Percentiles rank a stretch among this genome's conserved stretches.
Conservation (phyloP, 2,888 invertebrate species). For the Temnothorax unifasciatus region DNA sequence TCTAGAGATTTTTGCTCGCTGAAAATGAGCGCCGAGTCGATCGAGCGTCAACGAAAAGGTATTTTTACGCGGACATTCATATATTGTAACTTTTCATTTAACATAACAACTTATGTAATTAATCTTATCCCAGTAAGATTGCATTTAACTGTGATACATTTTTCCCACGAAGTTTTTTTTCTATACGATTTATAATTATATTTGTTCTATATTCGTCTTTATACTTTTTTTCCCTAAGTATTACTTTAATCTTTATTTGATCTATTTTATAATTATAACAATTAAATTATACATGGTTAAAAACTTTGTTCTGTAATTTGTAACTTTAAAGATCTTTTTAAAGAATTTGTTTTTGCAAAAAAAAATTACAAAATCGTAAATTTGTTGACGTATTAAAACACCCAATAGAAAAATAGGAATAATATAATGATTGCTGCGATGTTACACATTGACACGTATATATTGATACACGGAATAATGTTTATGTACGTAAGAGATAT, state of each 20-base stretch:
- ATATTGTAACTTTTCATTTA: conserved; percentile 23
- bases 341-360: no score
- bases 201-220: neutral
- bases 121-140: conserved; percentile 43
- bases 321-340: neutral
- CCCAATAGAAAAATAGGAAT: neutral
- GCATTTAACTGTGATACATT: conserved; percentile 69
- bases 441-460: conserved; percentile 11
- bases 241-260: conserved; percentile 2
- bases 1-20: no score
- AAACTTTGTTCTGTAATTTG: neutral
- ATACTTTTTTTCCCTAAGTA: neutral
- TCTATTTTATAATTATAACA: neutral
- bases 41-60: no score
- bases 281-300: neutral
- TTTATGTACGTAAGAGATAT: conserved; percentile 23
- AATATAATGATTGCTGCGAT: neutral
- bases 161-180: conserved; percentile 49
- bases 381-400: conserved; percentile 12
- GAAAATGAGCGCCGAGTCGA: no score
- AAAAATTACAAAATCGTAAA: neutral
- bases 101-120: conserved; percentile 28
- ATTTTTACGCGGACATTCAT: neutral
- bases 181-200: conserved; percentile 3
- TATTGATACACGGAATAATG: neutral